Percentiles rank a stretch among this genome's conserved stretches.
Conservation (phyloP, 2,113 vertebrate genomes). For the Neogale vison region DNA sequence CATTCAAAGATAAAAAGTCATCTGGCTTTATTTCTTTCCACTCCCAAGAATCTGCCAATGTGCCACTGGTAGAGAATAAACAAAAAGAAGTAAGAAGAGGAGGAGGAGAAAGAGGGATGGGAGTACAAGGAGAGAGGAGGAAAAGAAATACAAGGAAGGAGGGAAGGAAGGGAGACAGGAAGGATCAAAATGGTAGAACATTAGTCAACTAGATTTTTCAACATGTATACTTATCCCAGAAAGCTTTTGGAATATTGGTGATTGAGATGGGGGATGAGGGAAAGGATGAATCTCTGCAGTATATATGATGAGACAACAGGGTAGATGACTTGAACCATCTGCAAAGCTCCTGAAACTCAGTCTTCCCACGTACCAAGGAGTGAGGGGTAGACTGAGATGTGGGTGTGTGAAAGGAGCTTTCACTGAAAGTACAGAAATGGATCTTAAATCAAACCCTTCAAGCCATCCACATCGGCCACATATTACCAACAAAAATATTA, state of each 20-base stretch:
- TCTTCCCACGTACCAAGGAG: no score
- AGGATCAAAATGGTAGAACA: not conserved
- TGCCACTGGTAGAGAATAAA: not conserved
- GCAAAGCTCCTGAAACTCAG: not conserved
- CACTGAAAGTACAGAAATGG: not conserved
- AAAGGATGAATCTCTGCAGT: no score
- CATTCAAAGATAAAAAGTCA: not conserved
- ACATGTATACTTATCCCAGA: not conserved
- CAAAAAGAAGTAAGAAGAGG: not conserved
- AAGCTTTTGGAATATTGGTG: not conserved
- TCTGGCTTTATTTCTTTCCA: not conserved
- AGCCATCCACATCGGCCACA: not conserved
- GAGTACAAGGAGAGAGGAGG: accelerated
- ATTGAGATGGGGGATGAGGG: not conserved
- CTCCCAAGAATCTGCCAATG: accelerated
- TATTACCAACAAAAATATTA: not conserved
- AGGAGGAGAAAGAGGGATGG: accelerated
- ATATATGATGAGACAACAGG: accelerated
- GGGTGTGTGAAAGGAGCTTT: not conserved
- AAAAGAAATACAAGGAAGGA: not conserved
- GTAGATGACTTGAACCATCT: no score
- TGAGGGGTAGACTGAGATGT: accelerated
- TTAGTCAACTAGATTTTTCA: no score
- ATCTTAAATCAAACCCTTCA: not conserved
- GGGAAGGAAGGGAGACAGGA: not conserved